Evolutionary conservation across 2,113 vertebrate genomes (phyloP), one percentile per base, ranked within the genome.

Genomic region (Beaufortia kweichowensis): DNA sequence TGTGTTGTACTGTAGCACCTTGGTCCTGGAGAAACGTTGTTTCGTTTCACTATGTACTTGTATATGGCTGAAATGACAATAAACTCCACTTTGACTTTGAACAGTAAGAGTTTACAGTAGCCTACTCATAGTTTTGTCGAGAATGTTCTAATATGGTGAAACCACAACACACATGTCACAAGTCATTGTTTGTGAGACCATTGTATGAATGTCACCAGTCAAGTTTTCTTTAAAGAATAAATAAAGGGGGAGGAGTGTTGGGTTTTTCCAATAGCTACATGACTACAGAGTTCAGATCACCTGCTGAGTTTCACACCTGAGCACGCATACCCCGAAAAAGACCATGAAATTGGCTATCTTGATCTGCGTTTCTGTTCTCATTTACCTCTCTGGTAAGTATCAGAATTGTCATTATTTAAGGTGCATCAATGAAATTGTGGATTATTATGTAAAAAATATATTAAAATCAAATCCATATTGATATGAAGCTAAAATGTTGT

Each of bases 311-410:
- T 63, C 66, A 50, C 50, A 35, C 28, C 2, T 41, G 1, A 43
- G 39, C 9, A 17, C 23, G 59, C 28, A 41, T 21, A 53, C 48
- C 4, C 24, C 61, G 50, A 48, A 41, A 33, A 19, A n/a, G 39
- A 64, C 3, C 74, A 90, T 90, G 89, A 90, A 89, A 81, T 59
- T 76, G 7, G 1, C 61, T 2, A n/a, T 75, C 48, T 29, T 86
- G 60, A 6, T 88, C 56, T 76, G 76, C 9, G 69, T 53, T 64
- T 63, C 72, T 3, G 65, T 87, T 76, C 76, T 91, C 28, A 68
- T 90, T 3, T 75, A 48, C 29, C 6, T 84, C 26, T 81, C 64
- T 62, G 86, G 90, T 91, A 63, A 87, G 90, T 82, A 68, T 57
- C 7, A 24, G 1, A 24, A 3, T 48, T 29, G 8, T 9, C 24